Evolutionary conservation across 2,888 invertebrate genomes (phyloP), one percentile per base, ranked within the genome.

Genomic region (Neoitamus cyanurus): DNA sequence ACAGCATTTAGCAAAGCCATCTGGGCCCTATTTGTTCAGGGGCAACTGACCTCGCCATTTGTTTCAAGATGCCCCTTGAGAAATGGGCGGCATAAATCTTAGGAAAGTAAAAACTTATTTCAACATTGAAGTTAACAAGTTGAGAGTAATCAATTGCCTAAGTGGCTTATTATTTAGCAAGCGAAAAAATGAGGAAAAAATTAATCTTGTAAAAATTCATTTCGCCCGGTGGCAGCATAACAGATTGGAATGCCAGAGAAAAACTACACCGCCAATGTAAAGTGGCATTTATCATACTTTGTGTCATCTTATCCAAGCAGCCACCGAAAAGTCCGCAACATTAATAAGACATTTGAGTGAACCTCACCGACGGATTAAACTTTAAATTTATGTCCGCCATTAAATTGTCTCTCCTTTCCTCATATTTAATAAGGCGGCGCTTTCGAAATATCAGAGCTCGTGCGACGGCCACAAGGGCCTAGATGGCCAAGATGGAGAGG

Each of bases 341-440:
- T 80, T 80, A 80, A 80, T 80, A 80, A 80, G 80, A 80, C 80
- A 80, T 80, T 80, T 80, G 80, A 80, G 80, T 80, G 80, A 80
- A 68, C 80, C 80, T 77, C 80, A 80, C 48, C 80, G 80, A 48
- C 80, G 80, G 80, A 80, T 80, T 80, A 80, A 80, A 80, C 34
- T 80, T 68, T 25, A 80, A 80, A 80, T 80, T 80, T 80, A 80
- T 80, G 80, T 80, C 80, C 80, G 25, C 80, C 80, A 80, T 80
- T 80, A 80, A 80, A 80, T 80, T 80, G 80, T 80, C 48, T 80
- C 80, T 34, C 58, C 28, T 80, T 68, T 80, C 31, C 58, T 58
- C 58, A 58, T 58, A 58, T 80, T 80, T 58, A 80, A 58, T 58
- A 80, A 58, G 80, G 80, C 80, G 80, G 80, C 80, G 80, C 80